Evolutionary conservation across 2,113 vertebrate genomes (phyloP).

Genomic region (Toxostoma redivivum): DNA sequence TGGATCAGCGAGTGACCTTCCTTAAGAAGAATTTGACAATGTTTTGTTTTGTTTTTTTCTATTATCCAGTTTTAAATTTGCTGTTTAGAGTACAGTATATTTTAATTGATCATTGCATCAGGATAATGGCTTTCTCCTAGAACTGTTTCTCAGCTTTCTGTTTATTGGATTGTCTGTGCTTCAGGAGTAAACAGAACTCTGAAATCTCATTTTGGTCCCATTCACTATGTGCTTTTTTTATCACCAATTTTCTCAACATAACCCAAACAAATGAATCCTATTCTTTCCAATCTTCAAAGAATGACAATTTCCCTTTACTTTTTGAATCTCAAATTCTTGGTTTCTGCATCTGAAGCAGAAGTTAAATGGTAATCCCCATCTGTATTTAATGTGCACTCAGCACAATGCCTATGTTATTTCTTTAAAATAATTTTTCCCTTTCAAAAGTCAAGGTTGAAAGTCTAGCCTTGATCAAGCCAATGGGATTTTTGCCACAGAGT

Average conservation of each 20-base stretch:
- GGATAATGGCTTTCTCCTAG: neutral
- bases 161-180: neutral
- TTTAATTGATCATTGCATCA: neutral
- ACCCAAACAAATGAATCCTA: neutral
- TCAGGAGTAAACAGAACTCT: neutral
- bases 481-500: neutral
- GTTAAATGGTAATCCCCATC: conserved; percentile 16
- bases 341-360: neutral
- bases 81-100: neutral
- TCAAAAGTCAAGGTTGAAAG: conserved; percentile 6
- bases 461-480: neutral
- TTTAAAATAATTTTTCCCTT: conserved; percentile 14
- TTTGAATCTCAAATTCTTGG: neutral
- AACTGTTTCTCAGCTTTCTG: neutral
- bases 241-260: neutral
- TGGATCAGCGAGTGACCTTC: neutral
- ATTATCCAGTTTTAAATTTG: neutral
- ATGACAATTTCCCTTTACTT: neutral
- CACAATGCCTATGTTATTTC: neutral
- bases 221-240: neutral
- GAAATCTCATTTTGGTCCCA: neutral
- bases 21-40: neutral
- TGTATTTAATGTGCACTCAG: conserved; percentile 6
- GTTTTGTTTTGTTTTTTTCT: neutral
- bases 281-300: neutral